These are phyloP conservation scores for Apis cerana DNA, from an alignment of 1,140 invertebrate genomes.

Conservation along the genomic window DNA sequence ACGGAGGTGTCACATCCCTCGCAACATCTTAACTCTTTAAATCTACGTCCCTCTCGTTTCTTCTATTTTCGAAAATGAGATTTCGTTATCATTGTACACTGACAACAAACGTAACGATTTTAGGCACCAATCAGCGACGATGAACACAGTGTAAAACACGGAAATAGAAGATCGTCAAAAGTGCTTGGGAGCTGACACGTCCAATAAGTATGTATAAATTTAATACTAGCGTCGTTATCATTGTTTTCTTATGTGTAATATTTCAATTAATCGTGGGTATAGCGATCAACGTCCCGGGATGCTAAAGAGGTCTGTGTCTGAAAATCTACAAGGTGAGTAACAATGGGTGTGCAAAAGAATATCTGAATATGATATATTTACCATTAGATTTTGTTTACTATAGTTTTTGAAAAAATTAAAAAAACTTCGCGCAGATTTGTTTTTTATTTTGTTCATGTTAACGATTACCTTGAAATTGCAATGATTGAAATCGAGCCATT, in stretches of 20 bases:
- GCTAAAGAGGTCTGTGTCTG: conserved; percentile 67
- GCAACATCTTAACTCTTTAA: conserved; percentile 42
- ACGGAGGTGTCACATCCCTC: conserved; percentile 67
- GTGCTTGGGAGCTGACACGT: conserved; percentile 72
- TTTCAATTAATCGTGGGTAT: conserved; percentile 69
- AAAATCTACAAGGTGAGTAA: conserved; percentile 61
- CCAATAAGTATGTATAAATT: conserved; percentile 72
- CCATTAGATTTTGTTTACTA: conserved; percentile 23
- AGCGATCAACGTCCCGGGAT: conserved; percentile 73
- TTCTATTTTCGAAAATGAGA: conserved; percentile 39
- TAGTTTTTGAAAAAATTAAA: conserved; percentile 3
- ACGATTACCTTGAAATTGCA: conserved; percentile 41
- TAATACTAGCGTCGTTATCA: conserved; percentile 70
- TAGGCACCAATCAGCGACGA: conserved; percentile 64
- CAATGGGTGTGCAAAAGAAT: conserved; percentile 48
- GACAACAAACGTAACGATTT: conserved; percentile 53
- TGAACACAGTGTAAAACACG: conserved; percentile 57
- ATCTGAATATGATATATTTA: conserved; percentile 8
- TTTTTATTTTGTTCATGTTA: neutral
- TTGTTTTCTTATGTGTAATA: conserved; percentile 60
- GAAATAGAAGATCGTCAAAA: conserved; percentile 56
- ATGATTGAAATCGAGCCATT: conserved; percentile 2
- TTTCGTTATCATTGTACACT: conserved; percentile 42
- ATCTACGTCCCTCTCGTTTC: conserved; percentile 9
- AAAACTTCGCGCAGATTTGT: conserved; percentile 3